These are phyloP conservation scores for Coleophora deauratella DNA, from an alignment of 2,888 invertebrate species.

Conservation along the genomic window DNA sequence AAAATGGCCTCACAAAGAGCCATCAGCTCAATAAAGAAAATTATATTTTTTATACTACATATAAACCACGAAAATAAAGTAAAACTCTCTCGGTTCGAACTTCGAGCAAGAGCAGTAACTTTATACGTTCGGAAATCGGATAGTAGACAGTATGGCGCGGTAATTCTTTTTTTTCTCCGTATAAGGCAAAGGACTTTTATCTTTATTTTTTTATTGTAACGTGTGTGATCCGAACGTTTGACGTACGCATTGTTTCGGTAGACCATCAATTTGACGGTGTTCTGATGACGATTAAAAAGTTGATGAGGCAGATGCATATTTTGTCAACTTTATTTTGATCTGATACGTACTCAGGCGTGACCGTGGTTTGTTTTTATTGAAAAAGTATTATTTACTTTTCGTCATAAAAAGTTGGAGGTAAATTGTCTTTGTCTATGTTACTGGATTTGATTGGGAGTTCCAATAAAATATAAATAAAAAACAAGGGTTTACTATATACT, in stretches of 20 bases:
- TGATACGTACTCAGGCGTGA: no score
- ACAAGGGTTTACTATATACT: no score
- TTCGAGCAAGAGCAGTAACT: conserved; percentile 47
- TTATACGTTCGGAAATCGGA: conserved; percentile 66
- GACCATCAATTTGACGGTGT: conserved; percentile 16
- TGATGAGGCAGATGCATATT: conserved; percentile 25
- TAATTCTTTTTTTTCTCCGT: conserved; percentile 48
- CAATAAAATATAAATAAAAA: no score
- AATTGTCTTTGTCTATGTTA: no score
- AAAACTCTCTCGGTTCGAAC: conserved; percentile 20
- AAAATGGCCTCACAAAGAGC: conserved; percentile 31
- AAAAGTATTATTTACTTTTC: not conserved
- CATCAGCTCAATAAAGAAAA: conserved; percentile 61
- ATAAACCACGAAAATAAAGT: conserved; percentile 36
- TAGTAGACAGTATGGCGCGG: conserved; percentile 74
- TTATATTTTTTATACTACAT: conserved; percentile 42
- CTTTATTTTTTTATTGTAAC: conserved; percentile 44
- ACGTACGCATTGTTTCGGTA: conserved; percentile 49
- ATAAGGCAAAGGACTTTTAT: conserved; percentile 56
- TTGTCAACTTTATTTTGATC: conserved; percentile 17
- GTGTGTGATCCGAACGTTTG: conserved; percentile 54
- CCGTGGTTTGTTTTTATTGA: conserved; percentile 3
- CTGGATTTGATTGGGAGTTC: no score
- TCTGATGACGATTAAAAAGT: conserved; percentile 20
- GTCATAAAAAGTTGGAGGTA: not conserved